Evolutionary conservation across 2,113 vertebrate genomes (phyloP), one percentile per base, ranked within the genome.

Genomic region (Hipposideros armiger): DNA sequence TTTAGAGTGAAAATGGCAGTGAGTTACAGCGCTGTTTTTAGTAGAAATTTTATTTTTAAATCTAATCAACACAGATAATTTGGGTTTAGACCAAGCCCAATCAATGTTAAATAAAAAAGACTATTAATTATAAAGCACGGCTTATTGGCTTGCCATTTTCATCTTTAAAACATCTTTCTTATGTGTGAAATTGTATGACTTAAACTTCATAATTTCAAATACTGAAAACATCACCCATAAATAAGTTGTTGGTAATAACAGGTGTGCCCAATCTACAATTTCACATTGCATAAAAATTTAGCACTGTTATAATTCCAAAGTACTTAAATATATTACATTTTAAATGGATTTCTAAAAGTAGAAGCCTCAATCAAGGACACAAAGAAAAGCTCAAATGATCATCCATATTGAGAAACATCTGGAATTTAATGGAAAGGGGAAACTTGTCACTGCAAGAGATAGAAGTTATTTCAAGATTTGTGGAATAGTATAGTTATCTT

Each of bases 251-350:
- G 32, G 5, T 32, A 91, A 4, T 56, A 89, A 80, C 1, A 40
- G 56, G 2, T 66, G 7, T 73, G 67, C 3, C 7, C 64, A 93
- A 87, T n/a, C 14, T 92, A 66, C 16, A 93, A 82, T 72, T 47
- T 45, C 87, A 10, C 2, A 69, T 50, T 17, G 30, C 69, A 74
- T 82, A 92, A 66, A 52, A 91, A 80, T 47, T 88, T 89, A 83
- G 14, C 22, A 40, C 16, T 95, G 1, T 56, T 67, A 70, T 70
- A 90, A 82, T 92, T 94, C 16, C 19, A 70, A 74, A 69, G 19
- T 69, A 76, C 90, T 91, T 95, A 87, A 70, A 36, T 28, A 72
- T 45, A 76, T 87, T 91, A 72, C n/a, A 90, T 67, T 87, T 90
- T 83, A 93, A 96, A 32, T 52, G 30, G 10, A 0, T 74, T 40